Evolutionary conservation across 2,113 vertebrate genomes (phyloP), one percentile per base, ranked within the genome.

Genomic region (Anolis sagrei): DNA sequence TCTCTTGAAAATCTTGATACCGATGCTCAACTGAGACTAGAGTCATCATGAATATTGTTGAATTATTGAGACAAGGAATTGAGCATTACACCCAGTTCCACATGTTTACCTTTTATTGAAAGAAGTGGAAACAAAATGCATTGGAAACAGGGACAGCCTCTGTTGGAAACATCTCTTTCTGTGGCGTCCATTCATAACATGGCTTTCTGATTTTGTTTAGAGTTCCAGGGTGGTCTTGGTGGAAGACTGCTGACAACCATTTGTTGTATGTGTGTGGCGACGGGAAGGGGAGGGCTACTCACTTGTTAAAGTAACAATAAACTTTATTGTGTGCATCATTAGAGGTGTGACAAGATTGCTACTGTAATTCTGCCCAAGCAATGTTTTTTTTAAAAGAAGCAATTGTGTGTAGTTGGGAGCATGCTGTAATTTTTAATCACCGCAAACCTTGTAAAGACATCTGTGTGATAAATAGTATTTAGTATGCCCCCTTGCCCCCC

Each of bases 161-260:
- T 34, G 36, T 39, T 83, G 86, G 85, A 69, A 89, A 27, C 79
- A 86, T 91, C 80, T 95, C 14, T 11, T 9, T 32, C 89, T 90
- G 91, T 92, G 39, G 39, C 39, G 39, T 89, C 91, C 88, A 88
- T 89, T 95, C 90, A 87, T 89, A 84, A 21, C 68, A 13, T 70
- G 27, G 85, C 82, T 82, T 44, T 87, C 94, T 87, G 74, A 79
- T 79, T 72, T 82, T 90, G 91, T 91, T 92, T 91, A 84, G 88
- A 91, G 86, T 89, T 94, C 91, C 91, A 89, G 93, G 93, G 89
- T 94, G 92, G 91, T 93, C 87, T 87, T 73, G 21, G 21, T 68
- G 84, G 85, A 92, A 87, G 69, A 84, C 39, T 51, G 82, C 49
- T 39, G n/a, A 76, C 89, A 91, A 86, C 84, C 70, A 66, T 32